Base-by-base conservation (phyloP, 2,888 invertebrate species). In the Danaus chrysippus region DNA sequence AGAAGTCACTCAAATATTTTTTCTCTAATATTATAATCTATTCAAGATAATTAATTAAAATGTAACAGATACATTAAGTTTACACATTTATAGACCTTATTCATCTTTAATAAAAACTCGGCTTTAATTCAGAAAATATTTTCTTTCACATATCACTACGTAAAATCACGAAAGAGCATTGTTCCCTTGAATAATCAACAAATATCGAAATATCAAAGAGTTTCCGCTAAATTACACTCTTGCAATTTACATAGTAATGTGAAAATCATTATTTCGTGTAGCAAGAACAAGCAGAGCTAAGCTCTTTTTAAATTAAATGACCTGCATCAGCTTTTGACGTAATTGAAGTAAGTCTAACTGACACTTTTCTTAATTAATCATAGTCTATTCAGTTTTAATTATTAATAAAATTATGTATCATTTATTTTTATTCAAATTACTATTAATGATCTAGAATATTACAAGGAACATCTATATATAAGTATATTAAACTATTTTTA, bases 141-240 rank as follows among this genome's bases (percentile, higher is more conserved):
- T 53, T 43, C 34, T 23, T 56, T 53, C 56, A 49, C 61, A 56
- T 43, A 43, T 15, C 10, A 52, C 56, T 49, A 43, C 56, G 43
- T 43, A 61, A 42, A 42, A 42, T 41, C 13, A 56, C 42, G 19
- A 56, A 19, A 52, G 19, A 23, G 15, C 56, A 61, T 56, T 61
- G 56, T 56, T 56, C 11, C 23, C n/a, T 34, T 34, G 56, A 56
- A 53, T 42, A 10, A 42, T 53, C 52, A 43, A 43, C 61, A 56
- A 53, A 54, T 62, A 58, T 57, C 61, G 61, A 41, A 57, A 57
- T 57, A 61, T 61, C 46, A 57, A 44, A 54, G 57, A 17, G 17
- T 43, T 43, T 43, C 42, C 52, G 23, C 42, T 58, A 62, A 62
- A 55, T 62, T 53, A 49, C 59, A 53, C 53, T 42, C 43, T 61